Percentiles rank a stretch among this genome's conserved stretches.
Evolutionary conservation across 2,888 invertebrate species (phyloP).

Genomic region (Agonopterix subpropinquella): DNA sequence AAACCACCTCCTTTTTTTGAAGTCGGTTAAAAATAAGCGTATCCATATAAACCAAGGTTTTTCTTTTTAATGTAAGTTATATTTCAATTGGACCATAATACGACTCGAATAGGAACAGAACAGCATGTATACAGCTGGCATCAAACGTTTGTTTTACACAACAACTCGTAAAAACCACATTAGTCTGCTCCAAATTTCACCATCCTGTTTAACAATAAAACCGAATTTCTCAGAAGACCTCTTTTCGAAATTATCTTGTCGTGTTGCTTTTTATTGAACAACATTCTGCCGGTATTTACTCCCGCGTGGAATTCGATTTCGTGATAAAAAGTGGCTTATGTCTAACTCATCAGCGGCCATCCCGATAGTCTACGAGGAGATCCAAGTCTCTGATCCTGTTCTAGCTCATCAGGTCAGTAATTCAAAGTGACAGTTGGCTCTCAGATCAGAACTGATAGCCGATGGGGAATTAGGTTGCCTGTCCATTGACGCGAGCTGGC

Average conservation of each 20-base stretch:
- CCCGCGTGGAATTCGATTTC: too few relatives aligned
- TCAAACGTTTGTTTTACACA: slow-evolving; percentile 46
- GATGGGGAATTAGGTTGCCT: too few relatives aligned
- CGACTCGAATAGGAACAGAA: not conserved
- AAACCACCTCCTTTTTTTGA: too few relatives aligned
- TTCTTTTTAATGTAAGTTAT: slow-evolving; percentile 8
- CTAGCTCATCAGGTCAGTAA: too few relatives aligned
- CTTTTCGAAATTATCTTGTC: not conserved
- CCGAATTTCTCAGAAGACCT: not conserved
- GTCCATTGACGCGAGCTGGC: too few relatives aligned
- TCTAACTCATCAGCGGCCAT: too few relatives aligned
- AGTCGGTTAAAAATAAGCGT: too few relatives aligned
- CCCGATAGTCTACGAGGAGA: too few relatives aligned
- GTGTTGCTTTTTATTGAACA: not conserved
- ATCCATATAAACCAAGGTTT: not conserved
- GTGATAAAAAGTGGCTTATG: too few relatives aligned
- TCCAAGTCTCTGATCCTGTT: too few relatives aligned
- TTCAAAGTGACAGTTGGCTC: too few relatives aligned
- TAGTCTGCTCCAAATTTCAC: slow-evolving; percentile 39
- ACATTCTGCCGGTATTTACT: not conserved
- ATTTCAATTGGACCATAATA: slow-evolving; percentile 7
- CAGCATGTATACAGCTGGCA: slow-evolving; percentile 33
- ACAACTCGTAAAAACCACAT: slow-evolving; percentile 55
- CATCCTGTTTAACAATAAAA: slow-evolving; percentile 15
- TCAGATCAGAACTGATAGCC: too few relatives aligned